These are phyloP conservation scores for Lasioglossum leucozonium DNA, from an alignment of 2,888 invertebrate species.

Conservation along the genomic window DNA sequence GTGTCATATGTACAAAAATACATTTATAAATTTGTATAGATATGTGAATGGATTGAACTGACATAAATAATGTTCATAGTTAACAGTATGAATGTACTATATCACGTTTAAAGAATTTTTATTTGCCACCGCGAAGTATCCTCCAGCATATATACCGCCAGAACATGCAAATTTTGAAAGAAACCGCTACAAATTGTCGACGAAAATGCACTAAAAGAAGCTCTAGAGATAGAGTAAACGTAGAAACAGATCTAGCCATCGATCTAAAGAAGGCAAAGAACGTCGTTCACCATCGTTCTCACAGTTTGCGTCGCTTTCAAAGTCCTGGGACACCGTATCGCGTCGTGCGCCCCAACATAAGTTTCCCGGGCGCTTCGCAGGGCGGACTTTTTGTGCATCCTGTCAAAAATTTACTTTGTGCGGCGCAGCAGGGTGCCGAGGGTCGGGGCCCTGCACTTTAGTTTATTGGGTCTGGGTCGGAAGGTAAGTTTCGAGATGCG, in stretches of 20 bases:
- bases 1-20: too few species aligned
- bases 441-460: constrained; percentile 17
- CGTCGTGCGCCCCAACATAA: not conserved
- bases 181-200: too few species aligned
- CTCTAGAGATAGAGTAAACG: not conserved
- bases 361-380: not conserved
- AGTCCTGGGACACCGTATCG: not conserved
- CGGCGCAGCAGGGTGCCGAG: constrained; percentile 4
- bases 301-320: not conserved
- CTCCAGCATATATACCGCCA: too few species aligned
- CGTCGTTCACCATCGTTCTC: not conserved
- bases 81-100: too few species aligned
- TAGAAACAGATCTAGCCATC: not conserved
- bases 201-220: too few species aligned
- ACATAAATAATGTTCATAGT: too few species aligned
- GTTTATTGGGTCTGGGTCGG: constrained; percentile 16
- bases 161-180: too few species aligned
- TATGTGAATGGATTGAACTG: too few species aligned
- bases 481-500: not conserved
- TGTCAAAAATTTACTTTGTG: constrained; percentile 8
- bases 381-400: not conserved
- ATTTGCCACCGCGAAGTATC: too few species aligned
- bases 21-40: too few species aligned
- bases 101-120: too few species aligned
- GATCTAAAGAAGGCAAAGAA: not conserved